Evolutionary conservation across 1,140 invertebrate genomes (phyloP), one percentile per base, ranked within the genome.

Genomic region (Nautilus pompilius): DNA sequence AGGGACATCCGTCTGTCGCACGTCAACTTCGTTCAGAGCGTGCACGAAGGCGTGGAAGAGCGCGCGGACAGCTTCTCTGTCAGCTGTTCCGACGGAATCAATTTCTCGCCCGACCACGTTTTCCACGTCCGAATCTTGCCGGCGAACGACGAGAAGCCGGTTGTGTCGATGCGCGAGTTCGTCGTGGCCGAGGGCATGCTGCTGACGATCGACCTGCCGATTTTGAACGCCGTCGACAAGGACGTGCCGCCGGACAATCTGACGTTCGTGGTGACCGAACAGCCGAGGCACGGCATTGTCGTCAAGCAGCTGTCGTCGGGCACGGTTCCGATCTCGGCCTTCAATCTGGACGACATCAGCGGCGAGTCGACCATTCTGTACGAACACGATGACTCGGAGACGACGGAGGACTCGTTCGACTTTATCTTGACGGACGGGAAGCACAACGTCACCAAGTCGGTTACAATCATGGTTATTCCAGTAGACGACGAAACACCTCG

Each of bases 401-500:
- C 82, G 6, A 74, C 64, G 0, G 41, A 70, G 22, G 83, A 84
- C 62, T 57, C 65, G 5, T 80, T 84, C 65, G 74, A 78, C 57
- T 72, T 84, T 51, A 66, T 77, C 24, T 67, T 84, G 2, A 76
- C 76, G 0, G 83, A 84, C 58, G 82, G 83, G 1, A 70, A 63
- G 29, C 79, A 83, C 64, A 78, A 77, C 48, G 64, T 80, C 6
- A 75, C 72, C 22, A 80, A 79, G 49, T 74, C 65, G 1, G 66
- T 84, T 17, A 68, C 75, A 5, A 80, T 84, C 53, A 76, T 72
- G 26, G 72, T 83, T 45, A 69, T 82, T 30, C 81, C 82, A 2
- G 74, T 83, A 4, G 82, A 84, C 70, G 83, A 84, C 61, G 82
- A 84, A 68, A 79, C 81, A 1, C 83, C 83, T 4, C 60, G 76